phyloP scores from a whole-genome alignment of 1,140 invertebrate species.

The Formica selysi region DNA sequence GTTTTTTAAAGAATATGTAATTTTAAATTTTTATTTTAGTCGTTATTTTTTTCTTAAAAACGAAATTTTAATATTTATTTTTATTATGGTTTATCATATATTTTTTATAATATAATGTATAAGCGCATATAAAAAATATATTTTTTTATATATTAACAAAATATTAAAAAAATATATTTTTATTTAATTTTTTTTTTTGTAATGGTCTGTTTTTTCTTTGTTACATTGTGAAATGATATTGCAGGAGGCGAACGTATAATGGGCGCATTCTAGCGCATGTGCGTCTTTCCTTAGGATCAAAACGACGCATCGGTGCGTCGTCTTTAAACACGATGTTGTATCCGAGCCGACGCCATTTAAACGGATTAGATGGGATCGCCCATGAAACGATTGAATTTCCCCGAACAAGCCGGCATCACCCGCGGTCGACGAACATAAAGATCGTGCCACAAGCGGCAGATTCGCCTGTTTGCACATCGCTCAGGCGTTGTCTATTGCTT shows the following conservation, averaged over 20 bases:
- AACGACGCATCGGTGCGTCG: slow-evolving; percentile 28
- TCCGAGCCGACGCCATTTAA: slow-evolving; percentile 55
- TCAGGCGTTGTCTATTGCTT: not conserved
- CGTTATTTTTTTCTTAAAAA: not conserved
- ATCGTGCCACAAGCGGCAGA: slow-evolving; percentile 37
- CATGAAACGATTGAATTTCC: slow-evolving; percentile 52
- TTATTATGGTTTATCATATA: too few species aligned
- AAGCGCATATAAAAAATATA: too few species aligned
- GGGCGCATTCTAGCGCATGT: slow-evolving; percentile 11
- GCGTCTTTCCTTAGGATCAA: not conserved
- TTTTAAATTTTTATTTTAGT: not conserved
- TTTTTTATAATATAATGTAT: not conserved
- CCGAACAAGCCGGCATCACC: slow-evolving; percentile 41
- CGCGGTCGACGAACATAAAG: slow-evolving; percentile 12
- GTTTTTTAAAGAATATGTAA: not conserved
- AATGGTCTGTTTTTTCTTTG: not conserved
- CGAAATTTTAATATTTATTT: not conserved
- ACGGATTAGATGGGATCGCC: slow-evolving; percentile 68
- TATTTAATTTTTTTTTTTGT: too few species aligned
- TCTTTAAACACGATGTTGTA: slow-evolving; percentile 26
- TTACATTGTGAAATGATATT: not conserved
- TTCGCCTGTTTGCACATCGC: slow-evolving; percentile 40
- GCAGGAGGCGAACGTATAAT: not conserved
- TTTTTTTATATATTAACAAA: too few species aligned
- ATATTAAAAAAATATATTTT: too few species aligned